These are phyloP conservation scores for Urocolius indicus DNA, from an alignment of 2,113 vertebrate species.

Conservation along the genomic window DNA sequence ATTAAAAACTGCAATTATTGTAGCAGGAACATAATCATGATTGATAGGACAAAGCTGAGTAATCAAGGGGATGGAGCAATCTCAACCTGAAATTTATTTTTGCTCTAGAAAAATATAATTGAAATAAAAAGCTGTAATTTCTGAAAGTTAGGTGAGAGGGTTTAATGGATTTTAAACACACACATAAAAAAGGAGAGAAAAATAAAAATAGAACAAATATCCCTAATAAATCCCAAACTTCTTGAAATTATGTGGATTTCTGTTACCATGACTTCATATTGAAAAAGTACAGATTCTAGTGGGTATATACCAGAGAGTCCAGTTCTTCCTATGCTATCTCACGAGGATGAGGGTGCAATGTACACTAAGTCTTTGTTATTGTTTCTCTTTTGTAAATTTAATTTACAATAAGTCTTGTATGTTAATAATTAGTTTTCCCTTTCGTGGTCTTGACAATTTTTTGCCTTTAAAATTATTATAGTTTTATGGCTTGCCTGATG, in stretches of 20 bases:
- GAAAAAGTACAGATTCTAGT: neutral
- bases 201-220: neutral
- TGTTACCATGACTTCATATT: neutral
- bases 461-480: neutral
- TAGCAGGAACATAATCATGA: slow-evolving; percentile 32
- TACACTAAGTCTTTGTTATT: neutral
- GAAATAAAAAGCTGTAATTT: neutral
- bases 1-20: slow-evolving; percentile 55
- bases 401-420: neutral
- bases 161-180: neutral
- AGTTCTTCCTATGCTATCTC: neutral
- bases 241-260: neutral
- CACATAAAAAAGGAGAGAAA: neutral
- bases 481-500: neutral
- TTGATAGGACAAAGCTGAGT: slow-evolving; percentile 19
- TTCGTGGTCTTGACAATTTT: neutral
- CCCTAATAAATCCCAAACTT: neutral
- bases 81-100: neutral
- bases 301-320: neutral
- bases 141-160: neutral
- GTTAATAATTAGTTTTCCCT: neutral
- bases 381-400: neutral
- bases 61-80: neutral
- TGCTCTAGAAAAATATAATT: neutral
- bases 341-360: neutral